Percentiles rank a stretch among this genome's conserved stretches.
Evolutionary conservation across 2,888 invertebrate species (phyloP).

Genomic region (Chaitophorus viminalis): DNA sequence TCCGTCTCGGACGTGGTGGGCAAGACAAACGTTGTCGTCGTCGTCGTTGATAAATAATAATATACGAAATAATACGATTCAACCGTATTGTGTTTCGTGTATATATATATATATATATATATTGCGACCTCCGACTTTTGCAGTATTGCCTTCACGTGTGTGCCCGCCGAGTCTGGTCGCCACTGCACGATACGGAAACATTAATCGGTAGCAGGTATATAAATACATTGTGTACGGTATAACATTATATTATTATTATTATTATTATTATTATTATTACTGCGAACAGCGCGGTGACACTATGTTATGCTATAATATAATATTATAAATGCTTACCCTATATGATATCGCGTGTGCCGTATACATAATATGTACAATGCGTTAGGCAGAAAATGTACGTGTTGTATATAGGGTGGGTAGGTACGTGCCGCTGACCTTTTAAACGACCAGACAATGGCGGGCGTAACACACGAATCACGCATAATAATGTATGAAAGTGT

Average conservation of each 20-base stretch:
- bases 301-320: too few species aligned
- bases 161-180: too few species aligned
- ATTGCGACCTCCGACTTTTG: conserved; percentile 6
- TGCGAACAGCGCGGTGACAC: neutral
- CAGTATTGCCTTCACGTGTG: too few species aligned
- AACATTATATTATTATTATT: neutral
- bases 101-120: neutral
- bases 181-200: neutral
- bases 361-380: too few species aligned
- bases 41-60: too few species aligned
- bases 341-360: too few species aligned
- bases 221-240: neutral
- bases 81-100: neutral
- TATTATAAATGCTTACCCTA: too few species aligned
- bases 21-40: neutral
- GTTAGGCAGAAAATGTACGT: too few species aligned
- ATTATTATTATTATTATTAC: neutral
- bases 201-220: conserved; percentile 19
- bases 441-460: neutral
- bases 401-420: neutral
- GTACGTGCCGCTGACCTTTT: conserved; percentile 1
- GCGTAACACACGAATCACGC: neutral
- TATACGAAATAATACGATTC: neutral
- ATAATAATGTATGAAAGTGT: neutral
- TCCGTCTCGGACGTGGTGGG: conserved; percentile 2